Evolutionary conservation across 2,113 vertebrate species (phyloP).

Genomic region (Phocoena sinus): DNA sequence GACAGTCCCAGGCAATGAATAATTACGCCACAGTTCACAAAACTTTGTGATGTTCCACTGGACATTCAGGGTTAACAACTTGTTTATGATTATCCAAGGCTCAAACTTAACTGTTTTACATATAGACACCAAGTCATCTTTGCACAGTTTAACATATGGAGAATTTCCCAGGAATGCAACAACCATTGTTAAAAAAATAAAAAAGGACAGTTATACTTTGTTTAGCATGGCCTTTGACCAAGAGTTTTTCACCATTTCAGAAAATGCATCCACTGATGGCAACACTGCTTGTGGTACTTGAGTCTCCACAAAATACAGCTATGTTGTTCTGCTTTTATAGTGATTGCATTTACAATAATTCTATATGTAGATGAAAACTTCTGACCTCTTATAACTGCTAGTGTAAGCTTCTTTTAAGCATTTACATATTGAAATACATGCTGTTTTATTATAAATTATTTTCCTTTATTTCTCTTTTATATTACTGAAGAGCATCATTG

Average conservation of each 20-base stretch:
- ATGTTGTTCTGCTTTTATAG: background rate
- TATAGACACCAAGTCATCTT: background rate
- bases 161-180: background rate
- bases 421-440: background rate
- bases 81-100: background rate
- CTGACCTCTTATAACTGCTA: background rate
- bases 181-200: background rate
- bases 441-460: background rate
- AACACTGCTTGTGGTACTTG: background rate
- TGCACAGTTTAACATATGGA: background rate
- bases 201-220: background rate
- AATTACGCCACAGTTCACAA: background rate
- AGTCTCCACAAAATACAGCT: background rate
- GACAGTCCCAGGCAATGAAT: background rate
- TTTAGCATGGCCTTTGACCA: background rate
- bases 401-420: background rate
- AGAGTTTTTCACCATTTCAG: background rate
- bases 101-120: constrained; percentile 1
- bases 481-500: background rate
- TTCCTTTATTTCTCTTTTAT: background rate
- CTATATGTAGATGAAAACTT: background rate
- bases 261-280: background rate
- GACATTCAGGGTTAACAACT: background rate
- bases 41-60: background rate
- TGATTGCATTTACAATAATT: background rate